Evolutionary conservation across 2,113 vertebrate species (phyloP).

Genomic region (Lates calcarifer): DNA sequence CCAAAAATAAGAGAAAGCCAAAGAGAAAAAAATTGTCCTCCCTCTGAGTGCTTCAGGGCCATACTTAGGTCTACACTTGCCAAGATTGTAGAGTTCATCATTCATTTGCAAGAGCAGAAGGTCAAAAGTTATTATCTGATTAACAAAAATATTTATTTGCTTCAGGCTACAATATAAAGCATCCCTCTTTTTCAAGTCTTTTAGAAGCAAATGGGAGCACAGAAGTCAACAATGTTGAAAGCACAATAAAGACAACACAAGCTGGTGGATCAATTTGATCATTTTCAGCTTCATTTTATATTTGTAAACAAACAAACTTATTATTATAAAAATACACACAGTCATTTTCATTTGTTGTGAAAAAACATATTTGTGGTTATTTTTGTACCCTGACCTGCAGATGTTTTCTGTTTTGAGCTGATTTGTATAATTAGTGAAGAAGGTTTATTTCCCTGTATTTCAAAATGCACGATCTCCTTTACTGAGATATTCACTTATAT

Average conservation of each 20-base stretch:
- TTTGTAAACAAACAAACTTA: conserved; percentile 6
- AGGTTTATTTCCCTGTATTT: not conserved
- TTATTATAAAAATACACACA: not conserved
- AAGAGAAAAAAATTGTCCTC: conserved; percentile 1
- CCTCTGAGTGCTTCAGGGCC: conserved; percentile 16
- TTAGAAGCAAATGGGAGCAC: conserved; percentile 8
- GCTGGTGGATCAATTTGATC: not conserved
- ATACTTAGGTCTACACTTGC: conserved; percentile 44
- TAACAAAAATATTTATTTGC: conserved; percentile 62
- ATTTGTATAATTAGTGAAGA: not conserved
- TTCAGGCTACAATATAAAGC: conserved; percentile 27
- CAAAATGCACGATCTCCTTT: not conserved
- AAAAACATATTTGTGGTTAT: not conserved
- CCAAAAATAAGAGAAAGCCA: conserved; percentile 39
- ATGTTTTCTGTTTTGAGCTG: not conserved
- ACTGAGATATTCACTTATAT: too few species aligned
- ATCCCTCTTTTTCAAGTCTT: conserved; percentile 5
- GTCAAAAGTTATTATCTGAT: conserved; percentile 59
- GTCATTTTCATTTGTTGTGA: conserved; percentile 13
- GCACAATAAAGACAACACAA: not conserved
- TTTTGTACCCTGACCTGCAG: not conserved
- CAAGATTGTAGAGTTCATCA: conserved; percentile 45
- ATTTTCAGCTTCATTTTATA: conserved; percentile 10
- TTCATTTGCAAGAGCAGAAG: conserved; percentile 39
- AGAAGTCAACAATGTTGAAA: conserved; percentile 7